Conservation (phyloP, 2,888 invertebrate genomes). For the Agriotes lineatus region DNA sequence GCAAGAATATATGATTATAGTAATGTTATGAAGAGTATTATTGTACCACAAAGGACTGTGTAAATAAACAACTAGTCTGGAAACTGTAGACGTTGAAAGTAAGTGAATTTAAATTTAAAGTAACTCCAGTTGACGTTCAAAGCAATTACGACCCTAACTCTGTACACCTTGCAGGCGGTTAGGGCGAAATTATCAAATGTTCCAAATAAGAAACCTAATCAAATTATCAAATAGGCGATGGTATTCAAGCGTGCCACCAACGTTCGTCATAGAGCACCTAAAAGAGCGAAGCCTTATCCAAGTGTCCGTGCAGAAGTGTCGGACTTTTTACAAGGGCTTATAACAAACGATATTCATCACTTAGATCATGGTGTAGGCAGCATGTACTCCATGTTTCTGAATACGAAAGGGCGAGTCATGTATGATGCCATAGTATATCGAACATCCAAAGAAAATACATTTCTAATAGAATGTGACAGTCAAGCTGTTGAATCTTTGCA, state of each 20-base stretch:
- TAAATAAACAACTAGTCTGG: no score
- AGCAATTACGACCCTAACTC: no score
- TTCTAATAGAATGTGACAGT: conserved; percentile 85
- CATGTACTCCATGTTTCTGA: conserved; percentile 89
- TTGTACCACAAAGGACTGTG: no score
- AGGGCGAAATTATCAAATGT: conserved; percentile 25
- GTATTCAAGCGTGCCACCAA: conserved; percentile 35
- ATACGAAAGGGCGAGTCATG: conserved; percentile 83
- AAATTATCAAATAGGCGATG: conserved; percentile 25
- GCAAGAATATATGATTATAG: no score
- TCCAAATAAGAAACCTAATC: conserved; percentile 20
- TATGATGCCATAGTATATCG: conserved; percentile 84
- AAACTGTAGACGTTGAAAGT: no score
- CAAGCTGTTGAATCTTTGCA: conserved; percentile 70
- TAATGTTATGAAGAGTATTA: no score
- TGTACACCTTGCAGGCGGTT: no score
- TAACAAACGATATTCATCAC: conserved; percentile 91
- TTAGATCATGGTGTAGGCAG: conserved; percentile 73
- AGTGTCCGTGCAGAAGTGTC: conserved; percentile 70
- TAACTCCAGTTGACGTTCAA: no score
- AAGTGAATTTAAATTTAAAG: no score
- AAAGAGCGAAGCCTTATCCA: conserved; percentile 66
- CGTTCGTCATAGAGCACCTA: conserved; percentile 65
- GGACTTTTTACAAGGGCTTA: conserved; percentile 89
- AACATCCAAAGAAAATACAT: conserved; percentile 68